phyloP scores from a whole-genome alignment of 2,888 invertebrate species.

The Acanthoscelides obtectus region DNA sequence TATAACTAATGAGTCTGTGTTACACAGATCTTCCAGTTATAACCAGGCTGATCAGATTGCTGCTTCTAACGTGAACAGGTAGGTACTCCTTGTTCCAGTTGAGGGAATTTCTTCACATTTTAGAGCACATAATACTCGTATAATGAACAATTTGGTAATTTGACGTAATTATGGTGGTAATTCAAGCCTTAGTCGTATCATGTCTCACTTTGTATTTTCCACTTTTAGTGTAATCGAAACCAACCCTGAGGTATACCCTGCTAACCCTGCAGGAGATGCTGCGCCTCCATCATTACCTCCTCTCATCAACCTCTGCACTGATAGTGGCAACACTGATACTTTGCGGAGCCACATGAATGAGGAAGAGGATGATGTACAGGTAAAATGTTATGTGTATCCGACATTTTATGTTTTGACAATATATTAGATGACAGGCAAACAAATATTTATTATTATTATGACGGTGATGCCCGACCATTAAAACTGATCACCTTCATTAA shows the following conservation, averaged over 20 bases:
- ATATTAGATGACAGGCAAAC: too few relatives aligned
- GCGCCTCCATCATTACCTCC: neutral
- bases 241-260: slow-evolving; percentile 23
- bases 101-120: too few relatives aligned
- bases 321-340: slow-evolving; percentile 51
- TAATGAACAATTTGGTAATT: too few relatives aligned
- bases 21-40: slow-evolving; percentile 40
- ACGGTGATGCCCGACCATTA: too few relatives aligned
- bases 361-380: slow-evolving; percentile 32
- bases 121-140: too few relatives aligned
- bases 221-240: slow-evolving; percentile 35
- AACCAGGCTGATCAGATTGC: slow-evolving; percentile 41
- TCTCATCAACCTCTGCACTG: slow-evolving; percentile 35
- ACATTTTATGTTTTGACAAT: too few relatives aligned
- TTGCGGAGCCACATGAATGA: slow-evolving; percentile 47
- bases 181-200: too few relatives aligned
- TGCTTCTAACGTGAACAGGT: slow-evolving; percentile 33
- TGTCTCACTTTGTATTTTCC: neutral
- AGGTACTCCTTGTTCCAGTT: too few relatives aligned
- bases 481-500: too few relatives aligned
- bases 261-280: neutral
- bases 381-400: neutral
- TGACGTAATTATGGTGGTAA: too few relatives aligned
- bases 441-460: too few relatives aligned
- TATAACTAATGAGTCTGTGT: slow-evolving; percentile 37